These are phyloP conservation scores for Falco biarmicus DNA, from an alignment of 2,797 vertebrate genomes.

Conservation along the genomic window DNA sequence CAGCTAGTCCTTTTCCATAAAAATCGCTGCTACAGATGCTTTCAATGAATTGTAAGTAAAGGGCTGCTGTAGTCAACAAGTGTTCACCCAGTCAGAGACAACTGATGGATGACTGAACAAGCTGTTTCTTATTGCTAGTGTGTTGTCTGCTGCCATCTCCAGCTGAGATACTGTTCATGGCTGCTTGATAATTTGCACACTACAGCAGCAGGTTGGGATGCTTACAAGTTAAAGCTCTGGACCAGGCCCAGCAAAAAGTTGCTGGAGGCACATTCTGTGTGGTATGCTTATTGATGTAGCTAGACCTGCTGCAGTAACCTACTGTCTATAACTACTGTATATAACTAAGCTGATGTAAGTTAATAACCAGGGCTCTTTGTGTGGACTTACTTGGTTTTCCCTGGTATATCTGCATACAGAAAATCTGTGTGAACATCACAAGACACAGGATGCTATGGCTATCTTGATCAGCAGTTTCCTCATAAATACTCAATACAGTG, in stretches of 20 bases:
- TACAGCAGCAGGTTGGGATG: not conserved
- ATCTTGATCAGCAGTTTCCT: not conserved
- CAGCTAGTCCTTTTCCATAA: not conserved
- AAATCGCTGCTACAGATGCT: not conserved
- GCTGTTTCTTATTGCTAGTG: not conserved
- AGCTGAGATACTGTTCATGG: not conserved
- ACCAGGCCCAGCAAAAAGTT: not conserved
- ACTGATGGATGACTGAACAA: slow-evolving; percentile 16
- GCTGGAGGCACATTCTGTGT: not conserved
- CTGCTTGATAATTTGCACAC: not conserved
- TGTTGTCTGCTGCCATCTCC: not conserved
- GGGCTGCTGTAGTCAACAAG: not conserved
- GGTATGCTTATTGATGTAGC: not conserved
- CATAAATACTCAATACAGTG: not conserved
- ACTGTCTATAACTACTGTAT: not conserved
- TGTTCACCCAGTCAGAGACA: slow-evolving; percentile 7
- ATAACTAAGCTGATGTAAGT: not conserved
- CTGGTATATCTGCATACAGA: not conserved
- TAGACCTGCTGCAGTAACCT: not conserved
- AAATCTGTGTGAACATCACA: not conserved
- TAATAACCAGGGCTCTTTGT: not conserved
- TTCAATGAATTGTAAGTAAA: slow-evolving; percentile 12
- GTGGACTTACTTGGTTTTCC: not conserved
- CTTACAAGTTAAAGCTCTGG: not conserved
- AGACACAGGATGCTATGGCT: not conserved